These are phyloP conservation scores for Drosophila atroscutellata DNA, from an alignment of 2,888 invertebrate genomes.

Conservation along the genomic window DNA sequence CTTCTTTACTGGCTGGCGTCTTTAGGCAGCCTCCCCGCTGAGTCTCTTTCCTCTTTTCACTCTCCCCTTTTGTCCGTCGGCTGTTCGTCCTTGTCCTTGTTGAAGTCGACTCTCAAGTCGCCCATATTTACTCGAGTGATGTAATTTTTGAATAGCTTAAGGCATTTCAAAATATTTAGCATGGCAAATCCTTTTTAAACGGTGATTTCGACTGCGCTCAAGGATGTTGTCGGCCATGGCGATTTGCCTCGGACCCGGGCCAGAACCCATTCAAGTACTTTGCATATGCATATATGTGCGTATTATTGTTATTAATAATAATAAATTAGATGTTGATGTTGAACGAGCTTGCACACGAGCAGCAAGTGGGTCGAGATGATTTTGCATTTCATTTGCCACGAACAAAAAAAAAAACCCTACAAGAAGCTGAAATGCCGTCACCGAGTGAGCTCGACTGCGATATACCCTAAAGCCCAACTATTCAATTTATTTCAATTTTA, in stretches of 20 bases:
- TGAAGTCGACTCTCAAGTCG: slow-evolving; percentile 47
- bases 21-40: slow-evolving; percentile 14
- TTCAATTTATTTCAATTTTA: neutral
- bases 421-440: neutral
- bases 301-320: slow-evolving; percentile 80
- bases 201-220: slow-evolving; percentile 67
- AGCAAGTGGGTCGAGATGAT: slow-evolving; percentile 14
- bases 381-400: slow-evolving; percentile 42
- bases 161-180: slow-evolving; percentile 78
- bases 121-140: slow-evolving; percentile 80
- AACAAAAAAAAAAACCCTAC: neutral
- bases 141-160: slow-evolving; percentile 80
- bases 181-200: slow-evolving; percentile 80
- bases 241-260: slow-evolving; percentile 17
- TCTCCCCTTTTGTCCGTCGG: neutral
- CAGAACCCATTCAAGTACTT: slow-evolving; percentile 46
- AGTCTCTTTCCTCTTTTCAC: neutral
- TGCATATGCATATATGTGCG: slow-evolving; percentile 65
- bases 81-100: slow-evolving; percentile 9
- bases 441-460: neutral
- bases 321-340: slow-evolving; percentile 57
- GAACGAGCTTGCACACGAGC: slow-evolving; percentile 18
- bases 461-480: neutral
- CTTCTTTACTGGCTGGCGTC: slow-evolving; percentile 28
- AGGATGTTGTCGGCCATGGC: slow-evolving; percentile 36